phyloP scores from a whole-genome alignment of 2,113 vertebrate species.

The Anthoscopus minutus region DNA sequence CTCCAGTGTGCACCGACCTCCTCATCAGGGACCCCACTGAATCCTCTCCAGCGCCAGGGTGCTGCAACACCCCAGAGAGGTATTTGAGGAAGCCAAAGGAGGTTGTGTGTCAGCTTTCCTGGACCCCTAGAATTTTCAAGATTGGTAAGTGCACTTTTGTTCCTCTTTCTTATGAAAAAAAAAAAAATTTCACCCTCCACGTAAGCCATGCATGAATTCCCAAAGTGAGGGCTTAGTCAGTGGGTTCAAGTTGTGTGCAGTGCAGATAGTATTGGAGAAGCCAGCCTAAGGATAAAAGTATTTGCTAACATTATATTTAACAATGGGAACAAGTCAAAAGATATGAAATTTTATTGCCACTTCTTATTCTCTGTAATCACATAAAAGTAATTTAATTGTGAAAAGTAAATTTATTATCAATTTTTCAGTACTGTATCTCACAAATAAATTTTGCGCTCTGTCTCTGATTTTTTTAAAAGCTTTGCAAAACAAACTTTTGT shows the following conservation, averaged over 20 bases:
- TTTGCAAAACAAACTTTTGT: not conserved
- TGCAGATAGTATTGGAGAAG: not conserved
- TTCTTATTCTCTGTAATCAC: not conserved
- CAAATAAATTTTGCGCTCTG: not conserved
- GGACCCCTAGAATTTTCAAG: not conserved
- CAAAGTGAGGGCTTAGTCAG: not conserved
- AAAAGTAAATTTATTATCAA: not conserved
- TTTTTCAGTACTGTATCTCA: not conserved
- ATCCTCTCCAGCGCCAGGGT: accelerated
- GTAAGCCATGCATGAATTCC: not conserved
- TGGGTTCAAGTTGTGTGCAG: not conserved
- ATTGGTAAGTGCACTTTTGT: not conserved
- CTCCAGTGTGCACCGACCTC: accelerated
- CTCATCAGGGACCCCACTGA: accelerated
- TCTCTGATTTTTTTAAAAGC: not conserved
- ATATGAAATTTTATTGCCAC: not conserved
- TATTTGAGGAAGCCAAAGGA: not conserved
- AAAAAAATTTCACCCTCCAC: not conserved
- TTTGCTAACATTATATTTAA: not conserved
- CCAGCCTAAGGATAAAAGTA: not conserved
- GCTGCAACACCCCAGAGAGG: not conserved
- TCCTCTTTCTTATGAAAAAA: not conserved
- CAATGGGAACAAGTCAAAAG: not conserved
- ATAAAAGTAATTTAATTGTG: not conserved
- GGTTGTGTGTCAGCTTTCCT: not conserved